Conservation (phyloP, 1,140 invertebrate genomes). For the Drosophila jambulina region DNA sequence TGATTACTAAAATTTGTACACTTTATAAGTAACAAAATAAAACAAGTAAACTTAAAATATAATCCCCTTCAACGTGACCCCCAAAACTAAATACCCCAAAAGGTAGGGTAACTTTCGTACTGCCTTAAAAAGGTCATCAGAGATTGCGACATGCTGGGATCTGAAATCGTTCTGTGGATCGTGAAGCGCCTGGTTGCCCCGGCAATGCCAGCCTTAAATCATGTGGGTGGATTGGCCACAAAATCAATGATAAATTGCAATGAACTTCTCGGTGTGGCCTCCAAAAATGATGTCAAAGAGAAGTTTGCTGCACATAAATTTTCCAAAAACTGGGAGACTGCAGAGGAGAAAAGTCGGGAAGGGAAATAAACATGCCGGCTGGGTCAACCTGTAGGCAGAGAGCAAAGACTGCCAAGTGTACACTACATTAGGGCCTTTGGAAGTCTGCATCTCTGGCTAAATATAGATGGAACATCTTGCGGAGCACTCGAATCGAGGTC, state of each 20-base stretch:
- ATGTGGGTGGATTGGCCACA: slow-evolving; percentile 52
- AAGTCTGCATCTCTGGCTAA: slow-evolving; percentile 37
- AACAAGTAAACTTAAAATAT: background rate
- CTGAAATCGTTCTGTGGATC: slow-evolving; percentile 29
- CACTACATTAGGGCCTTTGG: slow-evolving; percentile 14
- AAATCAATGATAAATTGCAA: slow-evolving; percentile 68
- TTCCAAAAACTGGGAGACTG: slow-evolving; percentile 25
- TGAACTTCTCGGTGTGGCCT: slow-evolving; percentile 71
- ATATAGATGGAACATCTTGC: slow-evolving; percentile 49
- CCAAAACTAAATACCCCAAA: background rate
- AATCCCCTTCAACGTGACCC: background rate
- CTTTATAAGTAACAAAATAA: background rate
- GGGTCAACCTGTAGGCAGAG: slow-evolving; percentile 61
- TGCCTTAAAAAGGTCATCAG: slow-evolving; percentile 14
- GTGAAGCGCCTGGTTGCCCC: slow-evolving; percentile 18
- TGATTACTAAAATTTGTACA: background rate
- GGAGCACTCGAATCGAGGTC: slow-evolving; percentile 56
- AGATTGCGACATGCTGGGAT: slow-evolving; percentile 43
- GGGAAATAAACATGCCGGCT: slow-evolving; percentile 28
- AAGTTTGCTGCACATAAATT: slow-evolving; percentile 63
- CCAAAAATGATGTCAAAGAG: slow-evolving; percentile 61
- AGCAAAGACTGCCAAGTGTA: slow-evolving; percentile 29
- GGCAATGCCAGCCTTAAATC: slow-evolving; percentile 43
- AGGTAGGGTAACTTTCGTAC: background rate
- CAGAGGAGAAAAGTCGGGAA: slow-evolving; percentile 26